Evolutionary conservation across 2,888 invertebrate species (phyloP), one percentile per base, ranked within the genome.

Genomic region (Ophion ventricosus): DNA sequence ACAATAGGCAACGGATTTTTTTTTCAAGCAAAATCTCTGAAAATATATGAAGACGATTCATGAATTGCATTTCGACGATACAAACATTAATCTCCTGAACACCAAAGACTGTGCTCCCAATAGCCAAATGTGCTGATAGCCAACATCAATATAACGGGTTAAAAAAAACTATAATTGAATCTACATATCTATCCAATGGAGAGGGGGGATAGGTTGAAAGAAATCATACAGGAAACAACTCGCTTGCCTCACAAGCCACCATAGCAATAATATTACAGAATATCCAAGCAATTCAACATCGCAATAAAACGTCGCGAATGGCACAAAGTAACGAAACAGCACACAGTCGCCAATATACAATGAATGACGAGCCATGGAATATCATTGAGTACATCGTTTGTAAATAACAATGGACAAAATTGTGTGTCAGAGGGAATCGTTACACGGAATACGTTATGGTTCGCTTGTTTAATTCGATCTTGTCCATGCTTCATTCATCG

Each of bases 401-500:
- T 70, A 70, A 75, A 78, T 81, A 81, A 81, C 81, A 69, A 74
- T 75, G 59, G 59, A 43, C 20, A 59, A 61, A n/a, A 66, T 74
- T 70, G 23, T 23, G 66, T 79, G 56, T 56, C 67, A 54, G 29
- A 40, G 70, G 23, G 66, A 14, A 35, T 23, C 26, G 70, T 54
- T 74, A 49, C 61, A 57, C 8, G 49, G 72, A 81, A 76, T 82
- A 67, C 43, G 63, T 76, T 66, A 82, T 59, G 79, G 26, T 72
- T 40, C 26, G 63, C 79, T 81, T 72, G 63, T 35, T 35, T 25
- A 63, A 69, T 81, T 75, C 75, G 70, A 78, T 75, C 69, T 59
- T 54, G 10, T 56, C 29, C 75, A 67, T 75, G 14, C 73, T 57
- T 77, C 80, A 84, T 84, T 84, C 78, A 78, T 70, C 56, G 57